Base-by-base conservation (phyloP, 2,113 vertebrate species). In the Oncorhynchus tshawytscha region DNA sequence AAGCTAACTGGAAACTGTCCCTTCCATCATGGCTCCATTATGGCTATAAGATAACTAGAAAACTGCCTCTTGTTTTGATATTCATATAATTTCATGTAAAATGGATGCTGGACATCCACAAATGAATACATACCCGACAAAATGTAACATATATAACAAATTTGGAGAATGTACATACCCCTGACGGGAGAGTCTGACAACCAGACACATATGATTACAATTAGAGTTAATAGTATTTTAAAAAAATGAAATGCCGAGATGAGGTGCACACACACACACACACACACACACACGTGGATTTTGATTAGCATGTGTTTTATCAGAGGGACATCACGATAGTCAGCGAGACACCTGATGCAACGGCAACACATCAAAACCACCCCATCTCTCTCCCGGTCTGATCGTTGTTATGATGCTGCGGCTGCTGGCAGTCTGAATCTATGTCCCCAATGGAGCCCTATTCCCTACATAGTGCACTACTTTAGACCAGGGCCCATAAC, bases 291-390 rank as follows among this genome's bases (percentile, higher is more conserved):
- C 31, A 34, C 31, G 22, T 71, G 12, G 75, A 39, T 84, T 82
- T 79, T 86, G 86, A 83, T 79, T 85, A 72, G 68, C 82, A 80
- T 80, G 62, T 48, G 29, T 79, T 84, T 86, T 85, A 79, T 86
- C 75, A 34, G 64, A 27, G 45, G 54, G 18, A 70, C 74, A 81
- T 86, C 79, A 75, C 81, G 3, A 82, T 71, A 34, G 80, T 24
- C 71, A 64, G 69, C 8, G 70, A 83, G 84, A 80, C 70, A 74
- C 71, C 70, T 57, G 71, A 77, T 81, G 83, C 79, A 83, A 79
- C 69, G 72, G 60, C 84, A 86, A 79, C 45, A 70, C 78, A 84
- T 89, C 77, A 88, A 86, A 88, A 75, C 76, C 39, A 39, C 31
- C 6, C 31, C 29, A 31, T 4, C 4, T 29, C 29, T 29, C 29